phyloP scores from a whole-genome alignment of 2,113 vertebrate species.

The Mirza zaza region DNA sequence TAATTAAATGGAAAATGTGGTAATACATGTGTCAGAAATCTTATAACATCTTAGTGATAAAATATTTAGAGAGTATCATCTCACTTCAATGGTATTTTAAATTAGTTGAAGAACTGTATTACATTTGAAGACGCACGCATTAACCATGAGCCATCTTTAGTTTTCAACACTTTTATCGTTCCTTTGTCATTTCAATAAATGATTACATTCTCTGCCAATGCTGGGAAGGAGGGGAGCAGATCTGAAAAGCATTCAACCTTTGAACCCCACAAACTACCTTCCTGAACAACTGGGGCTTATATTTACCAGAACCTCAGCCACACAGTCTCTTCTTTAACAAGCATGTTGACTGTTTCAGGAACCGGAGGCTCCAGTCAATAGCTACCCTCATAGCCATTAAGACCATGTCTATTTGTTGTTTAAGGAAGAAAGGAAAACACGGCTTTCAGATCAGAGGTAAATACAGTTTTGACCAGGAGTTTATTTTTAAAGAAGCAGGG shows the following conservation, averaged over 20 bases:
- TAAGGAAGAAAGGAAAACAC: neutral
- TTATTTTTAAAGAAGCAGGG: constrained; percentile 25
- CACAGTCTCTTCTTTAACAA: neutral
- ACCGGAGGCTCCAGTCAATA: neutral
- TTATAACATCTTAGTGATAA: constrained; percentile 60
- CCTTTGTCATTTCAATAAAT: constrained; percentile 55
- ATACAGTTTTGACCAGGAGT: neutral
- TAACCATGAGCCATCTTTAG: constrained; percentile 35
- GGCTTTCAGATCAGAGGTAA: neutral
- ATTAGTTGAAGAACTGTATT: constrained; percentile 58
- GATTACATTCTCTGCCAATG: neutral
- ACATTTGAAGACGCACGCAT: constrained; percentile 52
- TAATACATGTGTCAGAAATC: neutral
- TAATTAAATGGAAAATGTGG: constrained; percentile 63
- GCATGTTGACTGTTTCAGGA: neutral
- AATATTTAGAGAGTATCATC: constrained; percentile 71
- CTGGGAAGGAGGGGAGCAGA: accelerated
- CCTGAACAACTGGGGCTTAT: neutral
- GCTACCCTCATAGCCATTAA: neutral
- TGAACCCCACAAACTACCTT: neutral
- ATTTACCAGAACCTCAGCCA: neutral
- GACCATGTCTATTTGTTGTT: neutral
- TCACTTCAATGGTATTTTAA: constrained; percentile 70
- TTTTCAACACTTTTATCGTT: constrained; percentile 44
- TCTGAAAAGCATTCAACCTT: neutral